A percentile compares a stretch with the other conserved stretches of the same genome.
Conservation (phyloP, 1,140 invertebrate species). For the Drosophila pseudoananassae region DNA sequence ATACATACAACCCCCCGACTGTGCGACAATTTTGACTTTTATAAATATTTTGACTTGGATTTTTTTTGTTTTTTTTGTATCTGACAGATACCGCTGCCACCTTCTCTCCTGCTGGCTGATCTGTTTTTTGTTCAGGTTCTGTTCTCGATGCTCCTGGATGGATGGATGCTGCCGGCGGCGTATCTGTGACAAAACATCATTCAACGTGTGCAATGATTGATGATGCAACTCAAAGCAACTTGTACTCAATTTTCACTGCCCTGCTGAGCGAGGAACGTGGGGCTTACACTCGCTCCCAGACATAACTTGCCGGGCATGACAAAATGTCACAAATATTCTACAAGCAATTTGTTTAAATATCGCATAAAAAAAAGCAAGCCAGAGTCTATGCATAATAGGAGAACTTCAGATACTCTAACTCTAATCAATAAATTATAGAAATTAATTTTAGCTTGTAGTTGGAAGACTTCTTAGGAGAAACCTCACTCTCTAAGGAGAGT, state of each 20-base stretch:
- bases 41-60: slow-evolving; percentile 79
- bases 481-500: slow-evolving; percentile 17
- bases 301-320: slow-evolving; percentile 63
- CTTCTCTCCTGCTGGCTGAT: slow-evolving; percentile 11
- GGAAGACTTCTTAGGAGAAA: slow-evolving; percentile 1
- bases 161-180: slow-evolving; percentile 47
- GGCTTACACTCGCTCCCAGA: slow-evolving; percentile 20
- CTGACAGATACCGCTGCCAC: slow-evolving; percentile 36
- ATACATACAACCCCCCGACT: slow-evolving; percentile 29
- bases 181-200: slow-evolving; percentile 82
- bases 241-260: slow-evolving; percentile 80
- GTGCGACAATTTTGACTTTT: slow-evolving; percentile 81
- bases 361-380: slow-evolving; percentile 57
- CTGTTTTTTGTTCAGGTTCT: slow-evolving; percentile 25
- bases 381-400: no score
- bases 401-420: no score
- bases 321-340: slow-evolving; percentile 83
- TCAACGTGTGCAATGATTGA: slow-evolving; percentile 82
- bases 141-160: slow-evolving; percentile 29
- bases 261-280: slow-evolving; percentile 50
- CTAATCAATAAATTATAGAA: no score
- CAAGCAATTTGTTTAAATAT: slow-evolving; percentile 83
- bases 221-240: slow-evolving; percentile 80
- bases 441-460: not conserved
- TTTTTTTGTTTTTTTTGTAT: slow-evolving; percentile 34